Evolutionary conservation across 2,888 invertebrate genomes (phyloP), one percentile per base, ranked within the genome.

Genomic region (Stegana nigrithorax): DNA sequence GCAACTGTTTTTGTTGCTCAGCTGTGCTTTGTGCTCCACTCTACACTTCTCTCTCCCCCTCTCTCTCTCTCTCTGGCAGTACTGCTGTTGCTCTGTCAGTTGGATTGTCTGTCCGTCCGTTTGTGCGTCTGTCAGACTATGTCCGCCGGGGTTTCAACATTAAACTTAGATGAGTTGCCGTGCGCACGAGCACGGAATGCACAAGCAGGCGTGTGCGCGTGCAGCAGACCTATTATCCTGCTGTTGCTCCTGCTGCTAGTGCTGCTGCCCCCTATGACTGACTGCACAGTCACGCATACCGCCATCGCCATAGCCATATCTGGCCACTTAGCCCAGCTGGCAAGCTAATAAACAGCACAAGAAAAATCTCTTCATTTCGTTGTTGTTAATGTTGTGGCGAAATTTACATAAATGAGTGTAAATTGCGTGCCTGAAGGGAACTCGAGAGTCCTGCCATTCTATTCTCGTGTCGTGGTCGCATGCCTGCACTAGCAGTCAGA

Each of bases 291-390:
- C 12, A 10, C 17, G n/a, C 44, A 44, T 25, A 26, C 50, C 17
- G 2, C 10, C 7, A 4, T 6, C 10, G 21, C 14, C 12, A 55
- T 12, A 21, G 12, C 17, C 29, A 36, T 62, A 63, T 60, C 63
- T 55, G 55, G n/a, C 36, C 17, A 14, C 59, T 53, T 60, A 60
- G 42, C 27, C n/a, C 29, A 12, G 45, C 47, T 59, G 58, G 29
- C 58, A 68, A 72, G 72, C 75, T 77, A 79, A 76, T 79, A 75
- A 73, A 78, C 66, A 73, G 12, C n/a, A 45, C 63, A 55, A 79
- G 79, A 76, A 73, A 76, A 76, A 76, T 76, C 79, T 79, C 68
- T 70, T 67, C 73, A 74, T 74, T 76, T 72, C 62, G 71, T 72
- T 75, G 71, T 72, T 75, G 72, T 76, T 77, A 79, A 76, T 76